Conservation (phyloP, 64 coral and sea anemone genomes). For the Actinia tenebrosa region DNA sequence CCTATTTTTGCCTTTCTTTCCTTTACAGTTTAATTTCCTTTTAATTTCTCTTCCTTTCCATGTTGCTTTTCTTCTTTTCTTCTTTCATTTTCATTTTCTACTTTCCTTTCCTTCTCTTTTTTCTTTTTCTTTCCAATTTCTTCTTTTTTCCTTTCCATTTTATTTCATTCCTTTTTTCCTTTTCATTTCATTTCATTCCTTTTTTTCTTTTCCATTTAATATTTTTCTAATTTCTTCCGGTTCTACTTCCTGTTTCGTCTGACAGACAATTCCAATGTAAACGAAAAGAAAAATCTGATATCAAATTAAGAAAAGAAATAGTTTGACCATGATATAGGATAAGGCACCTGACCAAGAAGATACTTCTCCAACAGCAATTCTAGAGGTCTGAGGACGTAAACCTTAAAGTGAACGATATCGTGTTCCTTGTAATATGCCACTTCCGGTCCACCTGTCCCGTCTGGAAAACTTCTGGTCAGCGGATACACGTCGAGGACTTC, state of each 20-base stretch:
- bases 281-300: neutral
- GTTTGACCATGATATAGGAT: constrained; percentile 50
- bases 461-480: constrained; percentile 70
- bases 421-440: constrained; percentile 82
- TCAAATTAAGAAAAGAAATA: constrained; percentile 56
- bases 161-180: neutral
- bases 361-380: constrained; percentile 67
- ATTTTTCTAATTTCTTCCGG: neutral
- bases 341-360: constrained; percentile 35
- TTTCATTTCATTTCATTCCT: neutral
- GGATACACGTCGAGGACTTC: constrained; percentile 89
- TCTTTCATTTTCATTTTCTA: neutral
- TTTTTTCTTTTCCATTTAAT: neutral
- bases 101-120: neutral
- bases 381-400: constrained; percentile 67
- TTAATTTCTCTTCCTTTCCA: neutral
- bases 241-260: neutral
- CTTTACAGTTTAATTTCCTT: neutral
- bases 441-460: constrained; percentile 86
- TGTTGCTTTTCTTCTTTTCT: neutral
- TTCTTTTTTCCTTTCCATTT: neutral
- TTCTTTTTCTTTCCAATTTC: neutral
- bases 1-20: neutral
- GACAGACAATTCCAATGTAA: neutral
- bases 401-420: constrained; percentile 93